Base-by-base conservation (phyloP, 2,113 vertebrate genomes). In the Lepus americanus region DNA sequence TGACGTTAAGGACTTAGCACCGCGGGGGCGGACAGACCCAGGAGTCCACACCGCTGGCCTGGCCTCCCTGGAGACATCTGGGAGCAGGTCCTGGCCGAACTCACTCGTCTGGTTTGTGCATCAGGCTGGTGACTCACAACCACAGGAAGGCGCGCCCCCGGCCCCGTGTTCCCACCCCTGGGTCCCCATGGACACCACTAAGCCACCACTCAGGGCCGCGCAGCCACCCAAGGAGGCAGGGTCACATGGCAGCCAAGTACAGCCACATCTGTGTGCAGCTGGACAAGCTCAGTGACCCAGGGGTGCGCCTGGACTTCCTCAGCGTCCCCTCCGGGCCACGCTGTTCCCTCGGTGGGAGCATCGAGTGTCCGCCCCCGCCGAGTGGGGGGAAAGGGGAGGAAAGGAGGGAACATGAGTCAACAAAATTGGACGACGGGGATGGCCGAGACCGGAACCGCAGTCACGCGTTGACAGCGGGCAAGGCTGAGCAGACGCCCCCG, bases 221-320 rank as follows among this genome's bases (percentile, higher is more conserved):
- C n/a, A 39, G 84, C 66, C 69, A 25, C 86, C n/a, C 39, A 8
- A 33, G 6, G 95, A 96, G 89, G 91, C 82, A 13, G 27, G 44
- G 2, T 95, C 96, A n/a, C 64, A n/a, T 90, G 90, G 64, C 67
- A n/a, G 25, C 95, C 92, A 51, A 77, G 92, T 96, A 72, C 76
- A 95, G 89, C 76, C 89, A 29, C 84, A 91, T 96, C 96, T 98
- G 96, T 73, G 1, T 0, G 85, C 80, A 94, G 59, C 83, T 95
- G 92, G 97, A 85, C 36, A 61, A 69, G 81, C 83, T 74, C 81
- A 83, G 0, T 86, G 96, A 96, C 95, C 51, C 87, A 66, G 81
- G 81, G 69, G 64, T 63, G 80, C 96, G 95, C 25, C n/a, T 69
- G 91, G 96, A 91, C 87, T 33, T 31, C 85, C 0, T 93, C 79